These are phyloP conservation scores for Pollenia amentaria DNA, from an alignment of 2,888 invertebrate species.

Conservation along the genomic window DNA sequence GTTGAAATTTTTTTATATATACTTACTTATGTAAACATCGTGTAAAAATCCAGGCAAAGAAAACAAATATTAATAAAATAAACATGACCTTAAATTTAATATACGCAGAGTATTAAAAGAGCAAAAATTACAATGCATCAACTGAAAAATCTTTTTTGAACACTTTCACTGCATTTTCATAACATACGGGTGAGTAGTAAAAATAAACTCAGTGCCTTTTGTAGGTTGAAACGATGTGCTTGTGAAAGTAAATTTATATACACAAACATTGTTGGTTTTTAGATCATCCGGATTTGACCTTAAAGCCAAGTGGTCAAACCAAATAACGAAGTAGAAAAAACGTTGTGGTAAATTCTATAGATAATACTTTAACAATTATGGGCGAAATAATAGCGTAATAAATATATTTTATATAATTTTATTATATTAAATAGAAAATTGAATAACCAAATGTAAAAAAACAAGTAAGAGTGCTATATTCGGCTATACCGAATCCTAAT, in stretches of 20 bases:
- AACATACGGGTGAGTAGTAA: neutral
- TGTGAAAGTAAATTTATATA: neutral
- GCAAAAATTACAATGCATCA: neutral
- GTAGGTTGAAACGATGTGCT: conserved; percentile 1
- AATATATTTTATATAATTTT: too few relatives aligned
- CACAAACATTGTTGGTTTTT: conserved; percentile 23
- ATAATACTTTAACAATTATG: neutral
- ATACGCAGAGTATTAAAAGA: neutral
- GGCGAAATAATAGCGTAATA: neutral
- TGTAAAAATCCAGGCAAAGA: neutral
- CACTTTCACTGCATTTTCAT: neutral
- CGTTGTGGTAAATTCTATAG: neutral
- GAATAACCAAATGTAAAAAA: too few relatives aligned
- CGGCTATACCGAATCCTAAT: too few relatives aligned
- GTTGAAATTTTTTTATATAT: too few relatives aligned
- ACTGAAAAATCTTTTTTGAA: neutral
- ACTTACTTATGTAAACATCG: neutral
- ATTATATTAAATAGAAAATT: too few relatives aligned
- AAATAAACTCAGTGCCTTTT: conserved; percentile 11
- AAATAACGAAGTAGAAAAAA: neutral
- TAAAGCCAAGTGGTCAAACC: conserved; percentile 21
- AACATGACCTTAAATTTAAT: conserved; percentile 8
- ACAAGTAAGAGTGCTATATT: too few relatives aligned
- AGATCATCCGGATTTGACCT: conserved; percentile 20
- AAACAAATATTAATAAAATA: neutral